Evolutionary conservation across 30 jellyfish, hydroid and myxozoan species (phyloP).

Genomic region (Aurelia coerulea): DNA sequence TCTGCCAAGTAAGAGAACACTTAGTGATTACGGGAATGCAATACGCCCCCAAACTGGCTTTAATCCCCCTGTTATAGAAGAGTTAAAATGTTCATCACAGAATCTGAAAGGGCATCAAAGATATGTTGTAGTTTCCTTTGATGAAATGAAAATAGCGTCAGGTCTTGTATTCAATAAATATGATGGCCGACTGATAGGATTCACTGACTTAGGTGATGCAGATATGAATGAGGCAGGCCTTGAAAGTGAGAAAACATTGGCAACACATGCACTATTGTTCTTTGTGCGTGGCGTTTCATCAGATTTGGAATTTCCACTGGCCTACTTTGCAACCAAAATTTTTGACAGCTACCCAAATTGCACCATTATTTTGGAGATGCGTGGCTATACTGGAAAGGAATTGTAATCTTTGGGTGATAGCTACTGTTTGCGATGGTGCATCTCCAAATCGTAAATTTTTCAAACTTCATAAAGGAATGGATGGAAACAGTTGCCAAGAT

Average conservation of each 20-base stretch:
- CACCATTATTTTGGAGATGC: conserved; percentile 36
- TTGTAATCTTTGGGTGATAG: conserved; percentile 53
- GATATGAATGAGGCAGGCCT: conserved; percentile 2
- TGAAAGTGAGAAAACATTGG: background rate
- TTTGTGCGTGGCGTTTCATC: conserved; percentile 2
- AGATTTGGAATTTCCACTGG: conserved; percentile 14
- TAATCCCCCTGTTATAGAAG: background rate
- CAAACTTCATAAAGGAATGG: conserved; percentile 6
- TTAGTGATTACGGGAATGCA: conserved; percentile 53
- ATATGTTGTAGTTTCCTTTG: conserved; percentile 39
- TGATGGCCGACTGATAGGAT: conserved; percentile 41
- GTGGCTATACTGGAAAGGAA: conserved; percentile 32
- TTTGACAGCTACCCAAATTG: conserved; percentile 10
- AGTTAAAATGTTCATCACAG: background rate
- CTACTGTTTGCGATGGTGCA: conserved; percentile 37
- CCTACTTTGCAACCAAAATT: conserved; percentile 43
- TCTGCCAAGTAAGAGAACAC: conserved; percentile 60
- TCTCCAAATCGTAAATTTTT: conserved; percentile 28
- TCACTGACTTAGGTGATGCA: conserved; percentile 51
- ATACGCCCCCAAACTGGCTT: background rate
- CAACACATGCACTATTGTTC: background rate
- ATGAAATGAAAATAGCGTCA: conserved; percentile 45
- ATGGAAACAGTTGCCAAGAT: conserved; percentile 9
- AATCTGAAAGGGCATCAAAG: conserved; percentile 29
- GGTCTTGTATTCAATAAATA: conserved; percentile 35